Evolutionary conservation across 1,140 invertebrate species (phyloP).

Genomic region (Aporrectodea caliginosa): DNA sequence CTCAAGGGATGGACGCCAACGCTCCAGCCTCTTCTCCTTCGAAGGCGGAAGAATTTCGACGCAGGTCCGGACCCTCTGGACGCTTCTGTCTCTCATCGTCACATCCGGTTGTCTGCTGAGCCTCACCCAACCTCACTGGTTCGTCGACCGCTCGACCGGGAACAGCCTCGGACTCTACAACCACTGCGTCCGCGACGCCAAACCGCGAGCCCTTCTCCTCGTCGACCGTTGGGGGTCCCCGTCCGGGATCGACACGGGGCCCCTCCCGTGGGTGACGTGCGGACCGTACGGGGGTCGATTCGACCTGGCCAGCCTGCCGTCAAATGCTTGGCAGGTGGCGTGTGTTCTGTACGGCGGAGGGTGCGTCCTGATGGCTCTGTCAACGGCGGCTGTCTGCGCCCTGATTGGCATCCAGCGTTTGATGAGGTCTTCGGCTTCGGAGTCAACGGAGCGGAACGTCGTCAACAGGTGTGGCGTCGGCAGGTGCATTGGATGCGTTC

Average conservation of each 20-base stretch:
- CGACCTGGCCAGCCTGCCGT: neutral
- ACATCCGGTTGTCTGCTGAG: slow-evolving; percentile 42
- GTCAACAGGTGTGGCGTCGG: neutral
- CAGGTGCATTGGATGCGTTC: neutral
- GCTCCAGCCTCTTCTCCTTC: neutral
- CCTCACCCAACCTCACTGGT: slow-evolving; percentile 50
- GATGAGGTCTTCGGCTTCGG: neutral
- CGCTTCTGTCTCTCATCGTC: slow-evolving; percentile 47
- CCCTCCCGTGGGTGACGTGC: neutral
- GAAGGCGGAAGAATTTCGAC: slow-evolving; percentile 29
- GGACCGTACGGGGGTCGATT: neutral
- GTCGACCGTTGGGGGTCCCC: too few species aligned
- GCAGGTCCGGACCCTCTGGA: slow-evolving; percentile 47
- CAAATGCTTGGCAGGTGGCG: neutral
- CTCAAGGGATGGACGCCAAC: too few species aligned
- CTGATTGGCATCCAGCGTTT: neutral
- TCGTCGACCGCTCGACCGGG: slow-evolving; percentile 38
- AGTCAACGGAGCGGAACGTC: too few species aligned
- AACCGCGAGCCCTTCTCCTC: slow-evolving; percentile 7
- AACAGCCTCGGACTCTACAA: slow-evolving; percentile 44
- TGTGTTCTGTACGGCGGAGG: neutral
- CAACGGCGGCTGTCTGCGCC: neutral
- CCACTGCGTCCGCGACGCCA: slow-evolving; percentile 32
- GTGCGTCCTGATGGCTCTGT: neutral
- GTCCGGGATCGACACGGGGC: neutral